Base-by-base conservation (phyloP, 2,797 vertebrate species). In the Cryptoblepharus egeriae region DNA sequence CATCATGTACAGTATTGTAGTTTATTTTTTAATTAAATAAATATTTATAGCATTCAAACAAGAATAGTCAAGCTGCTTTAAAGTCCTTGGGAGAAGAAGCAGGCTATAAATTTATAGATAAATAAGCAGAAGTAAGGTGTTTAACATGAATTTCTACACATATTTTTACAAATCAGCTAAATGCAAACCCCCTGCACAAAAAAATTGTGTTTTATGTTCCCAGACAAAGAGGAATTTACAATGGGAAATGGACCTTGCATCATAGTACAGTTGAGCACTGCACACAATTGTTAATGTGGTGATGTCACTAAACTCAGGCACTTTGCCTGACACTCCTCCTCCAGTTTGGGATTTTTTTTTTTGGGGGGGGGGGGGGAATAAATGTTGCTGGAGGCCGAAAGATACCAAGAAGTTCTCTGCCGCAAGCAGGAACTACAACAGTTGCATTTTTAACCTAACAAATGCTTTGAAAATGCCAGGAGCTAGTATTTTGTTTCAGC, bases 401-500 rank as follows among this genome's bases (percentile, higher is more conserved):
- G 28, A 30, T 70, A 28, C 55, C 35, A 45, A 37, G n/a, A 45
- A 37, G 65, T 42, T 58, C 58, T 26, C 37, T 26, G 60, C 49
- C 57, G 7, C 57, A 22, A 58, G 4, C 57, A 42, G 55, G 58
- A 60, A 60, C n/a, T 28, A 60, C 39, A 60, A 32, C 67, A 79
- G 12, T 20, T 79, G 55, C 39, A 32, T 79, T 30, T 58, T 68
- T 57, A 68, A 58, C 16, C 13, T 42, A 12, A 45, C 13, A 70
- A 57, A 79, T 45, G n/a, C 42, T 30, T 79, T 22, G 39, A 55
- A 71, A 30, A 45, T 42, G 37, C 20, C 71, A 45, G 77, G n/a
- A 45, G 39, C 20, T 70, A 42, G 37, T 20, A 79, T 79, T 70
- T 70, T 79, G 58, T 79, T 70, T 79, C 35, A 39, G 5, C n/a